These are phyloP conservation scores for Pheucticus melanocephalus DNA, from an alignment of 2,113 vertebrate species.

Conservation along the genomic window DNA sequence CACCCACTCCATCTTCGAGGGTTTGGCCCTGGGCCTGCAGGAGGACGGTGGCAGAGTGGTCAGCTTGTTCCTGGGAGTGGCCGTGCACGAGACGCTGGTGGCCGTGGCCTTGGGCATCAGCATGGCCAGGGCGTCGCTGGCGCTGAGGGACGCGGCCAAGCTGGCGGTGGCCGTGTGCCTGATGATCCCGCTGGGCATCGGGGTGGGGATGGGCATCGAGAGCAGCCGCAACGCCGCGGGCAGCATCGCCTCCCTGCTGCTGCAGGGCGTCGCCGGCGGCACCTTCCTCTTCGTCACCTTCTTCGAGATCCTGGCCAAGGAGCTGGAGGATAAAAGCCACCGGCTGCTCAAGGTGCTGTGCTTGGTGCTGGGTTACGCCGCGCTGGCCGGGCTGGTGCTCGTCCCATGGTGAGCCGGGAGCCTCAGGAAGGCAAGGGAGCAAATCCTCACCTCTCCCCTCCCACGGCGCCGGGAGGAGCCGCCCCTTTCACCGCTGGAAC, in stretches of 20 bases:
- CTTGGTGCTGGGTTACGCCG: slow-evolving; percentile 83
- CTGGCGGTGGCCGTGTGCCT: slow-evolving; percentile 80
- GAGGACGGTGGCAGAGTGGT: slow-evolving; percentile 79
- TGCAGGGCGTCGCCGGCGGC: slow-evolving; percentile 86
- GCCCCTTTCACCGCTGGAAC: background rate
- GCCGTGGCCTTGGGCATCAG: slow-evolving; percentile 86
- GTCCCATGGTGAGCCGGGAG: slow-evolving; percentile 79
- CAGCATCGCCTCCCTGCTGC: slow-evolving; percentile 76
- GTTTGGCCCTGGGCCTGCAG: slow-evolving; percentile 89
- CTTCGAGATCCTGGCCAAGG: slow-evolving; percentile 88
- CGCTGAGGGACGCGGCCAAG: slow-evolving; percentile 80
- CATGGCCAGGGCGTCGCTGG: slow-evolving; percentile 79
- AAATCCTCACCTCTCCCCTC: accelerated
- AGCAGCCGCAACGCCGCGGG: slow-evolving; percentile 74
- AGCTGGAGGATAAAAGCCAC: slow-evolving; percentile 87
- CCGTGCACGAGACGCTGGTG: slow-evolving; percentile 87
- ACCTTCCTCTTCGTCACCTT: slow-evolving; percentile 93
- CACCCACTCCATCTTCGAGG: slow-evolving; percentile 88
- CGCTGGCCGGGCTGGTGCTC: slow-evolving; percentile 81
- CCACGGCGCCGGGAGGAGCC: background rate
- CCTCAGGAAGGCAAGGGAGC: accelerated
- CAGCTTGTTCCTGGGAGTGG: slow-evolving; percentile 85
- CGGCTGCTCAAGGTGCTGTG: slow-evolving; percentile 90
- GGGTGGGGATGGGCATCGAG: slow-evolving; percentile 84
- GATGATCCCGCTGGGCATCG: slow-evolving; percentile 87